These are phyloP conservation scores for Hermodice carunculata DNA, from an alignment of 2,888 invertebrate species.

Conservation along the genomic window DNA sequence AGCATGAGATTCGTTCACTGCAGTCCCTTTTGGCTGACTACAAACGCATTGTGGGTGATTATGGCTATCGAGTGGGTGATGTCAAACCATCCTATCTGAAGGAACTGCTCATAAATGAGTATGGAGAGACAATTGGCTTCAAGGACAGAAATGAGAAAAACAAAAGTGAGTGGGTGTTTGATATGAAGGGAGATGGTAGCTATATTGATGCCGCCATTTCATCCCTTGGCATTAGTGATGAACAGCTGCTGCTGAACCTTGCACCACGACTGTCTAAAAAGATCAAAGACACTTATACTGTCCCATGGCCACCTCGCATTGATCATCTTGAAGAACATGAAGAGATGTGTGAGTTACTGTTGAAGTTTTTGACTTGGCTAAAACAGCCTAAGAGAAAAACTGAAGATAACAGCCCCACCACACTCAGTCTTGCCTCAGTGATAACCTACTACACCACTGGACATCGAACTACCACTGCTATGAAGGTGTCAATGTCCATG, in stretches of 20 bases:
- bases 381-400: not conserved
- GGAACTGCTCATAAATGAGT: not conserved
- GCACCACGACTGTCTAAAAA: not conserved
- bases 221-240: conserved; percentile 1
- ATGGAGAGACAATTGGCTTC: conserved; percentile 1
- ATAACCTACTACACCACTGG: too few relatives aligned
- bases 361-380: not conserved
- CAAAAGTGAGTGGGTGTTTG: too few relatives aligned
- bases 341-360: not conserved
- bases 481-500: not conserved
- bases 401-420: not conserved
- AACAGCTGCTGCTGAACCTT: not conserved
- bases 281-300: not conserved
- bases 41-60: too few relatives aligned
- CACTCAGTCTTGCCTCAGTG: not conserved
- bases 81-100: not conserved
- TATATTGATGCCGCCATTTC: not conserved
- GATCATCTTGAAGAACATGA: not conserved
- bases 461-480: too few relatives aligned
- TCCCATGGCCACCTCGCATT: not conserved
- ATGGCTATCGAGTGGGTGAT: not conserved
- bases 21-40: too few relatives aligned
- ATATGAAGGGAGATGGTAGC: not conserved
- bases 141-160: not conserved
- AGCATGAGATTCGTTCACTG: too few relatives aligned